These are phyloP conservation scores for Caenorhabditis parvicauda DNA, from an alignment of 2,888 invertebrate genomes.

Conservation along the genomic window DNA sequence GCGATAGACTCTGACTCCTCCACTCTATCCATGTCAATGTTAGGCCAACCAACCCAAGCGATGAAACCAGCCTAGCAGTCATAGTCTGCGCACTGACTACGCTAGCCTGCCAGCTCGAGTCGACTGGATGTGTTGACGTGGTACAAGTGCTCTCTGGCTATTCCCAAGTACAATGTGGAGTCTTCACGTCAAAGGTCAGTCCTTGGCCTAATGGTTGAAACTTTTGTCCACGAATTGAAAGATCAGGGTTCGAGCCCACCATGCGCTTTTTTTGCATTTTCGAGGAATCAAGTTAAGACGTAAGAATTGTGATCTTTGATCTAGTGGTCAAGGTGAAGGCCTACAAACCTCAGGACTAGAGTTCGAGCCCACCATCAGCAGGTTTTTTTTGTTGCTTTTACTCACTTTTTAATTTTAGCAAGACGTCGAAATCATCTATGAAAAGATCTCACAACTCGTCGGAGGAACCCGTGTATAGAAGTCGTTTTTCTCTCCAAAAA, in stretches of 20 bases:
- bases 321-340: background rate
- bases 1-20: background rate
- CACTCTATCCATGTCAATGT: conserved; percentile 18
- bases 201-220: background rate
- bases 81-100: conserved; percentile 57
- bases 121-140: conserved; percentile 41
- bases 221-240: background rate
- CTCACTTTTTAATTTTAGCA: conserved; percentile 70
- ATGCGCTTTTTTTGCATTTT: conserved; percentile 15
- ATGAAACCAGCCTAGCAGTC: conserved; percentile 44
- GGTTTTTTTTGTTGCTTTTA: too few relatives aligned
- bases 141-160: conserved; percentile 35
- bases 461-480: conserved; percentile 36
- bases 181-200: conserved; percentile 26
- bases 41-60: conserved; percentile 3
- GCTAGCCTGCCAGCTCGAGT: conserved; percentile 59
- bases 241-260: conserved; percentile 38
- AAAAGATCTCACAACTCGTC: conserved; percentile 61
- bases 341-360: too few relatives aligned
- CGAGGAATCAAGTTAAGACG: conserved; percentile 2
- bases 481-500: background rate
- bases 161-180: conserved; percentile 30
- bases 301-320: background rate
- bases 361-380: too few relatives aligned
- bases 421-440: conserved; percentile 89